Conservation (phyloP, 2,113 vertebrate genomes). For the Caloenas nicobarica region DNA sequence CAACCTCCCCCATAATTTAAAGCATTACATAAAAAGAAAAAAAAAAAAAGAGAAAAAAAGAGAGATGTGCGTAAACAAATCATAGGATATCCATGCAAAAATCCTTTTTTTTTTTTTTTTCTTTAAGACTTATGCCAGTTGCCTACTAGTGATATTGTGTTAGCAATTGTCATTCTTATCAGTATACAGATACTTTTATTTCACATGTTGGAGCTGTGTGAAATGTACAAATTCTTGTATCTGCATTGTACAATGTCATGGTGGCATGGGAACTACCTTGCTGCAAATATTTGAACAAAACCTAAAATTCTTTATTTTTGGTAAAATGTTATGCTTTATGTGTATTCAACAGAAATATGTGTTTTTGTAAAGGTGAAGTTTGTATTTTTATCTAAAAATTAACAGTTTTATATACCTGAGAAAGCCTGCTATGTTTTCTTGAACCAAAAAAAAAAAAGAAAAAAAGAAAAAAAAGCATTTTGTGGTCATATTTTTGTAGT, state of each 20-base stretch:
- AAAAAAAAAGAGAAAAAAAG: conserved; percentile 24
- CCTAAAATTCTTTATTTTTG: conserved; percentile 95
- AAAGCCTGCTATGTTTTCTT: conserved; percentile 79
- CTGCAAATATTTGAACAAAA: conserved; percentile 81
- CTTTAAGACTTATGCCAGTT: conserved; percentile 75
- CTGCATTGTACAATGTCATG: conserved; percentile 77
- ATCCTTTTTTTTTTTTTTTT: conserved; percentile 27
- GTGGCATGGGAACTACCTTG: conserved; percentile 73
- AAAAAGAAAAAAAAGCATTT: conserved; percentile 12
- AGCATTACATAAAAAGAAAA: conserved; percentile 60
- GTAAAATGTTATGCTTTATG: conserved; percentile 90
- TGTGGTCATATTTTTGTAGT: conserved; percentile 72
- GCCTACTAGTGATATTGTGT: conserved; percentile 75
- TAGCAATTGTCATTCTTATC: conserved; percentile 81
- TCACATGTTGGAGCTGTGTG: conserved; percentile 76
- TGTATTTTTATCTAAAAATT: conserved; percentile 88
- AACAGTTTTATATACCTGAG: conserved; percentile 81
- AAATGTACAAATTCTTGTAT: conserved; percentile 75
- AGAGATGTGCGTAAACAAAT: conserved; percentile 68
- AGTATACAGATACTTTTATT: conserved; percentile 77
- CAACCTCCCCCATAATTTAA: conserved; percentile 65
- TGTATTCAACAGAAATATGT: conserved; percentile 89
- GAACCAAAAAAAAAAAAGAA: conserved; percentile 63
- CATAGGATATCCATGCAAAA: conserved; percentile 72
- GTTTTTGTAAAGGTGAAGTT: conserved; percentile 87